Percentiles rank a stretch among this genome's conserved stretches.
Evolutionary conservation across 2,888 invertebrate genomes (phyloP).

Genomic region (Torymus tubicola): DNA sequence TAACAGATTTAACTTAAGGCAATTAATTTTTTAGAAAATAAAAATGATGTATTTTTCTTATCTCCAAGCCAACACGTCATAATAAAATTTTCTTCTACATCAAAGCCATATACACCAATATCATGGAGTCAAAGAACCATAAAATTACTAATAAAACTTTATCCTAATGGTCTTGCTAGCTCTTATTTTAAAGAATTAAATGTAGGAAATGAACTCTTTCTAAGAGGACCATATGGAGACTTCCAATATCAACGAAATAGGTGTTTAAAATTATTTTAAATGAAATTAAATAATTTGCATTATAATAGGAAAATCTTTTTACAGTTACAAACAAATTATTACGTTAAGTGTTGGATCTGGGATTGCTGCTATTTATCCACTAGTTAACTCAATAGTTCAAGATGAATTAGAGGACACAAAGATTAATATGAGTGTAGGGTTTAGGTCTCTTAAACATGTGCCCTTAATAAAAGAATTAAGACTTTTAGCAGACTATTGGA

Average conservation of each 20-base stretch:
- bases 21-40: slow-evolving; percentile 37
- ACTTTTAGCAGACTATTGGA: slow-evolving; percentile 71
- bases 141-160: slow-evolving; percentile 68
- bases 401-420: slow-evolving; percentile 71
- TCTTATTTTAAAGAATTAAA: slow-evolving; percentile 62
- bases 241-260: slow-evolving; percentile 69
- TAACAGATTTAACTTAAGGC: neutral
- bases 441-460: slow-evolving; percentile 64
- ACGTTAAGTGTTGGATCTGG: slow-evolving; percentile 73
- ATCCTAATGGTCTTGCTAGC: slow-evolving; percentile 67
- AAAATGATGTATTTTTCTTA: slow-evolving; percentile 60
- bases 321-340: slow-evolving; percentile 68
- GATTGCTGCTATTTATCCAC: slow-evolving; percentile 70
- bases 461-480: slow-evolving; percentile 69
- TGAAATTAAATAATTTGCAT: slow-evolving; percentile 11
- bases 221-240: slow-evolving; percentile 73
- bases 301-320: slow-evolving; percentile 23
- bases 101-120: slow-evolving; percentile 71
- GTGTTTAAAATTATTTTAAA: slow-evolving; percentile 57
- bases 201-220: slow-evolving; percentile 63
- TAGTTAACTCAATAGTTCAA: slow-evolving; percentile 67
- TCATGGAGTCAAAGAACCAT: slow-evolving; percentile 64
- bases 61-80: slow-evolving; percentile 71
- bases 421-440: slow-evolving; percentile 67
- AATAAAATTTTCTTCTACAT: slow-evolving; percentile 61